Conservation (phyloP, 2,113 vertebrate genomes). For the Nibea albiflora region DNA sequence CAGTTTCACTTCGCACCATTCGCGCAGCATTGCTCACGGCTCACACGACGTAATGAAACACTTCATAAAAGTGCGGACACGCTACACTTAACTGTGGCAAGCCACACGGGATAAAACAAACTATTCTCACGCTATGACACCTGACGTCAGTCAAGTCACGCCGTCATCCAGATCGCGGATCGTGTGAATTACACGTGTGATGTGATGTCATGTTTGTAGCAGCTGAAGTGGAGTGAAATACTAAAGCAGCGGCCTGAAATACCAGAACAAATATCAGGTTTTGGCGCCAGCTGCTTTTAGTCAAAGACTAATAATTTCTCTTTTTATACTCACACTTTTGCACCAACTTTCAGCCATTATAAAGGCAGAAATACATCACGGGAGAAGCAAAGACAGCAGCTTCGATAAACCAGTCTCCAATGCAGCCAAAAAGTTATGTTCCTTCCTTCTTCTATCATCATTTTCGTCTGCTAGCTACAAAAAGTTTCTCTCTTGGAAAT, state of each 20-base stretch:
- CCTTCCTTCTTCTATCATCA: not conserved
- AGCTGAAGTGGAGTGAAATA: not conserved
- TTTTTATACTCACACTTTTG: not conserved
- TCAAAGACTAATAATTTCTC: not conserved
- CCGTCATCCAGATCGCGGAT: not conserved
- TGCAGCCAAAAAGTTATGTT: not conserved
- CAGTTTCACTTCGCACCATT: not conserved
- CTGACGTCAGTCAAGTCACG: too few relatives aligned
- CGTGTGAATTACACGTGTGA: not conserved
- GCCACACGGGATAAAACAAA: too few relatives aligned
- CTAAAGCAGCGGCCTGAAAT: not conserved
- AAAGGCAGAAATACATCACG: constrained; percentile 2
- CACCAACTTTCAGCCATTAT: not conserved
- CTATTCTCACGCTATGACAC: too few relatives aligned
- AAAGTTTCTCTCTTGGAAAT: not conserved
- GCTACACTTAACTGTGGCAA: too few relatives aligned
- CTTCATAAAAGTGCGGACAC: not conserved
- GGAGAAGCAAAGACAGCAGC: constrained; percentile 5
- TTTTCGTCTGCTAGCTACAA: not conserved
- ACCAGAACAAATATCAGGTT: not conserved
- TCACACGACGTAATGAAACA: not conserved
- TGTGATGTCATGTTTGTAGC: not conserved
- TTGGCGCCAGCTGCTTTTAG: not conserved
- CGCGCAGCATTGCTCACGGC: not conserved
- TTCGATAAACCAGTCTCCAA: not conserved